A percentile compares a stretch with the other conserved stretches of the same genome.
Evolutionary conservation across 1,140 invertebrate species (phyloP).

Genomic region (Philotrypesis tridentata): DNA sequence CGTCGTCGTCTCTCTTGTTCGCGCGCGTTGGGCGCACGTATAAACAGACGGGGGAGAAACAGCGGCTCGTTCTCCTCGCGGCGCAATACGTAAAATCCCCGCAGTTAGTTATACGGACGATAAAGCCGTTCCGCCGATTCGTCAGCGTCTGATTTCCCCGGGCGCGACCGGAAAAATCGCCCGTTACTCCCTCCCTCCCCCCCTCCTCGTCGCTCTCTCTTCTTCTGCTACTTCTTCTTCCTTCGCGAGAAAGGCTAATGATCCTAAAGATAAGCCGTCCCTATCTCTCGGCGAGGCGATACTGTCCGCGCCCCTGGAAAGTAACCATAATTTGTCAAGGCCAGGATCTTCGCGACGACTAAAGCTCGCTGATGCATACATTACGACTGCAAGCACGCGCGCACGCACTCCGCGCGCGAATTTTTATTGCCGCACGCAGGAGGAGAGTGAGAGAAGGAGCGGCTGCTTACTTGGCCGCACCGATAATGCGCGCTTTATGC

Average conservation of each 20-base stretch:
- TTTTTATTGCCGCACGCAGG: background rate
- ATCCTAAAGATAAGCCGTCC: constrained; percentile 44
- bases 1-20: background rate
- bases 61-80: background rate
- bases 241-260: constrained; percentile 39
- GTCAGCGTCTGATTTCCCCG: constrained; percentile 52
- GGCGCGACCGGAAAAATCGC: constrained; percentile 47
- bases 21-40: constrained; percentile 6
- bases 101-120: constrained; percentile 52
- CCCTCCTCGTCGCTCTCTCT: constrained; percentile 1
- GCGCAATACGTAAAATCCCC: constrained; percentile 46
- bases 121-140: constrained; percentile 50
- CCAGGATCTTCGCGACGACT: background rate
- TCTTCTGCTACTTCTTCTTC: constrained; percentile 22
- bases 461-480: background rate
- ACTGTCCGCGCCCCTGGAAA: constrained; percentile 10
- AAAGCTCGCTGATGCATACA: constrained; percentile 6
- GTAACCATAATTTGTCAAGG: constrained; percentile 36
- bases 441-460: too few species aligned
- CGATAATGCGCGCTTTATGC: background rate
- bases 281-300: constrained; percentile 9
- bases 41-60: constrained; percentile 20
- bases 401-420: background rate
- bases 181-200: background rate
- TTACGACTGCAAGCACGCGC: background rate